Evolutionary conservation across 2,888 invertebrate genomes (phyloP).

Genomic region (Conistra vaccinii): DNA sequence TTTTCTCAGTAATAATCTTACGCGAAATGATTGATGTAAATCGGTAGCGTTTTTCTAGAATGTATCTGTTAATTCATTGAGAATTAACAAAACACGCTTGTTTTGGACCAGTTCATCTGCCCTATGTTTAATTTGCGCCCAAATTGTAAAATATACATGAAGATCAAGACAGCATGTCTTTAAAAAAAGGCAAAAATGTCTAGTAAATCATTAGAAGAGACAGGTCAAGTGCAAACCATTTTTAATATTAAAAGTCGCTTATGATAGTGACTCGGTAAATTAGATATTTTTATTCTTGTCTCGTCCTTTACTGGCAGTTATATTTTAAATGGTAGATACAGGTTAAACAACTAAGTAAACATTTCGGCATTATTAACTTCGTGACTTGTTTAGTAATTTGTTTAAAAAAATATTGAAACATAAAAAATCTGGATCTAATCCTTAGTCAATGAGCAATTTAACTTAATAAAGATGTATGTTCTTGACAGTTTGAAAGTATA

Average conservation of each 20-base stretch:
- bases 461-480: slow-evolving; percentile 25
- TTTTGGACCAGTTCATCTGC: background rate
- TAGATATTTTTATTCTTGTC: slow-evolving; percentile 31
- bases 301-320: slow-evolving; percentile 10
- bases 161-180: background rate
- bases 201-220: slow-evolving; percentile 3
- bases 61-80: slow-evolving; percentile 27
- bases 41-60: slow-evolving; percentile 8
- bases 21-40: slow-evolving; percentile 55
- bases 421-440: background rate
- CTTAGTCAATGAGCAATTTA: slow-evolving; percentile 12
- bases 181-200: too few relatives aligned
- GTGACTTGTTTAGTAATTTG: slow-evolving; percentile 2
- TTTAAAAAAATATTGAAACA: background rate
- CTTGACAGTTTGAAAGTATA: slow-evolving; percentile 45
- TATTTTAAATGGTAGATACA: slow-evolving; percentile 9
- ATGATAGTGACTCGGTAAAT: background rate
- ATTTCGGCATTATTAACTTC: slow-evolving; percentile 14
- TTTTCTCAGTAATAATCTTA: slow-evolving; percentile 51
- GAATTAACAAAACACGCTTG: background rate
- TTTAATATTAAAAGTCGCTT: slow-evolving; percentile 7
- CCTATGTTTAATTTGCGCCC: background rate
- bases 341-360: slow-evolving; percentile 3
- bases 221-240: background rate
- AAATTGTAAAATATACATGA: background rate